A percentile compares a stretch with the other conserved stretches of the same genome.
phyloP scores from a whole-genome alignment of 2,888 invertebrate genomes.

The Andricus quercusramuli region DNA sequence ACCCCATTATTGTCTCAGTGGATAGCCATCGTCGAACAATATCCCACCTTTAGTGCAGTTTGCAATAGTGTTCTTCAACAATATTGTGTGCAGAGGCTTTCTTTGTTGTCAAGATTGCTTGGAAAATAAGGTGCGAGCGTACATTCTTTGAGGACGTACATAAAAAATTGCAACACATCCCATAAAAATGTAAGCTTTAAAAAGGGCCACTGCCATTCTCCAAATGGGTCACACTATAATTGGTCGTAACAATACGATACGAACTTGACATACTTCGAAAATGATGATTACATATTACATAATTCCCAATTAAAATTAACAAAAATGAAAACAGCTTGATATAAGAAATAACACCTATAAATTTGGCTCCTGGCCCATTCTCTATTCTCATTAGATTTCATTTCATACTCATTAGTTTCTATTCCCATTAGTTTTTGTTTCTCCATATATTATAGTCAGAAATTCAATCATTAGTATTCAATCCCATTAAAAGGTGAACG shows the following conservation, averaged over 20 bases:
- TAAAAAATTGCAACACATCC: constrained; percentile 17
- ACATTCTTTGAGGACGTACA: constrained; percentile 6
- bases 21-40: constrained; percentile 1
- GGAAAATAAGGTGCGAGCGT: constrained; percentile 34
- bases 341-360: not conserved
- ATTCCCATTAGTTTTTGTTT: not conserved
- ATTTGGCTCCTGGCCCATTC: not conserved
- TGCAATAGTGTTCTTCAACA: not conserved
- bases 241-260: constrained; percentile 10
- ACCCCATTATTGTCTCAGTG: not conserved
- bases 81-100: constrained; percentile 14
- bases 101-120: constrained; percentile 10
- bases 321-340: not conserved
- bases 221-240: not conserved
- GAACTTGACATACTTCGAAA: not conserved
- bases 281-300: not conserved
- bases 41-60: not conserved
- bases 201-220: not conserved
- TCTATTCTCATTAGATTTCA: not conserved
- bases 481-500: constrained; percentile 19
- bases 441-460: not conserved
- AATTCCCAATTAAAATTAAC: not conserved
- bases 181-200: constrained; percentile 9
- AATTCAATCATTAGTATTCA: constrained; percentile 8
- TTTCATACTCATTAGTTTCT: not conserved